phyloP scores from a whole-genome alignment of 2,797 vertebrate species.

The Sebastes glaucus region DNA sequence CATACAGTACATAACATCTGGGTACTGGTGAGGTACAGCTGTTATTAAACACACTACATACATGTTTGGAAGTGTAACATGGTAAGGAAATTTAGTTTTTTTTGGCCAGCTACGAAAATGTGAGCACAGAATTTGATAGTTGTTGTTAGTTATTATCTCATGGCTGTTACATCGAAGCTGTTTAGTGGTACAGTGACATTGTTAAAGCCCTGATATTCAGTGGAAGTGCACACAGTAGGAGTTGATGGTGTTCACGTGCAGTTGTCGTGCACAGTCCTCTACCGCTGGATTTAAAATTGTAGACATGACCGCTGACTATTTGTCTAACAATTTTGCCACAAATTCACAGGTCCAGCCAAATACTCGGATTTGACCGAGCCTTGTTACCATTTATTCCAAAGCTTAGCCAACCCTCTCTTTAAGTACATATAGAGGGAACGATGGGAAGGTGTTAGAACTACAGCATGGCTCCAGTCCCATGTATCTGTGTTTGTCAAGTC shows the following conservation, averaged over 20 bases:
- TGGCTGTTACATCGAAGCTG: not conserved
- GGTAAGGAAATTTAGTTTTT: not conserved
- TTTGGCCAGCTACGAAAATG: not conserved
- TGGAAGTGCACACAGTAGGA: not conserved
- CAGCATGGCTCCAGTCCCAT: conserved; percentile 40
- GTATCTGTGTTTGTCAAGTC: conserved; percentile 75
- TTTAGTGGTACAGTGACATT: too few relatives aligned
- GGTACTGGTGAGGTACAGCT: not conserved
- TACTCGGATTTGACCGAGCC: too few relatives aligned
- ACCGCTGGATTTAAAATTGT: too few relatives aligned
- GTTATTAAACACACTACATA: not conserved
- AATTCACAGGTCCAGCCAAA: too few relatives aligned
- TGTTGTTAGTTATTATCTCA: not conserved
- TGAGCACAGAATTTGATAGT: too few relatives aligned
- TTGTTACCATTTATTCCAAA: not conserved
- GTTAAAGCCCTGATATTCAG: not conserved
- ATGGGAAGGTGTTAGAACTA: conserved; percentile 17
- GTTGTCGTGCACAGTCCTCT: fast-evolving
- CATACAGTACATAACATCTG: not conserved
- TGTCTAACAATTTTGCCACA: too few relatives aligned
- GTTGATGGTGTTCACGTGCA: not conserved
- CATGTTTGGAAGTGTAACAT: not conserved
- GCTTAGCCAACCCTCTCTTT: not conserved
- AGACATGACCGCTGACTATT: too few relatives aligned
- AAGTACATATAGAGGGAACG: not conserved